phyloP scores from a whole-genome alignment of 2,888 invertebrate species.

The Apeira syringaria region DNA sequence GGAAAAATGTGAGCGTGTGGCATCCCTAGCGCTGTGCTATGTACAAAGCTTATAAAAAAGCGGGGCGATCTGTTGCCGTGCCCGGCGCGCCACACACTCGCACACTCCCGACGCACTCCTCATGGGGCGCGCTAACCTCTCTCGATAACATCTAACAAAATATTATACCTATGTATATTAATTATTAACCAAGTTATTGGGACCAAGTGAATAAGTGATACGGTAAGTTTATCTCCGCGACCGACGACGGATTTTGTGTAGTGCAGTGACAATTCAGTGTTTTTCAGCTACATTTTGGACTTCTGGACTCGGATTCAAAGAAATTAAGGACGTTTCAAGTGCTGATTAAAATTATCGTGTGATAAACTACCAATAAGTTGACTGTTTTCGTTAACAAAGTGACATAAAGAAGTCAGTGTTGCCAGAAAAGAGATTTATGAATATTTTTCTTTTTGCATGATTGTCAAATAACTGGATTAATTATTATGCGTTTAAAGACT shows the following conservation, averaged over 20 bases:
- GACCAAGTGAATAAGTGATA: constrained; percentile 82
- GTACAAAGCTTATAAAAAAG: constrained; percentile 81
- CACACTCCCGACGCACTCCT: constrained; percentile 73
- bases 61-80: constrained; percentile 67
- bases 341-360: constrained; percentile 30
- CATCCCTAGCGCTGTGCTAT: constrained; percentile 62
- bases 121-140: constrained; percentile 80
- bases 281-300: constrained; percentile 40
- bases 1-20: constrained; percentile 44
- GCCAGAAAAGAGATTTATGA: constrained; percentile 36
- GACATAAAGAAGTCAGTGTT: constrained; percentile 60
- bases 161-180: constrained; percentile 56
- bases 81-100: constrained; percentile 75
- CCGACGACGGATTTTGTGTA: constrained; percentile 69
- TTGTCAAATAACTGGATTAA: not conserved
- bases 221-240: constrained; percentile 74
- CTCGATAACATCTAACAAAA: constrained; percentile 70
- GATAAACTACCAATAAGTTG: constrained; percentile 35
- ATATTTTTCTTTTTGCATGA: not conserved
- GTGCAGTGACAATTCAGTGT: constrained; percentile 76
- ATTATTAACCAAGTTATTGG: constrained; percentile 59
- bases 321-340: constrained; percentile 50
- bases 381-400: constrained; percentile 34
- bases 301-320: constrained; percentile 31
- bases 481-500: not conserved